Evolutionary conservation across 2,888 invertebrate genomes (phyloP).

Genomic region (Rhynchonema sp.): DNA sequence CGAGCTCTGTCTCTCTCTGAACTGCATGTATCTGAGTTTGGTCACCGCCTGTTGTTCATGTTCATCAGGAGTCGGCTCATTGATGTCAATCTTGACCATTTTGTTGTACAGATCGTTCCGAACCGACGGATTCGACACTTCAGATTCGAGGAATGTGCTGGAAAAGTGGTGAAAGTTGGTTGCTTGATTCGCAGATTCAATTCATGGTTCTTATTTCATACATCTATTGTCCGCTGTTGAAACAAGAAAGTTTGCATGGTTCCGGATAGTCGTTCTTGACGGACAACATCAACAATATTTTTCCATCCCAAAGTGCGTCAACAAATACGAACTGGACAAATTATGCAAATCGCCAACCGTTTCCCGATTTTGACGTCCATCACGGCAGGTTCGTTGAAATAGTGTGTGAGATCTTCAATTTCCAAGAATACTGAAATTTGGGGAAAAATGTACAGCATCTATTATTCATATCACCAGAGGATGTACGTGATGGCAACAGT

Average conservation of each 20-base stretch:
- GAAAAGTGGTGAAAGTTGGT: no score
- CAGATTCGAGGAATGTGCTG: constrained; percentile 72
- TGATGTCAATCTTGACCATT: constrained; percentile 74
- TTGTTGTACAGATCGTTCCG: constrained; percentile 76
- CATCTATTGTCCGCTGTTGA: no score
- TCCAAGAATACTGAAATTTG: constrained; percentile 53
- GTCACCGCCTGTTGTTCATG: constrained; percentile 36
- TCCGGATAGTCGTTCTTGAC: no score
- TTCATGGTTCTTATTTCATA: no score
- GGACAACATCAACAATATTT: no score
- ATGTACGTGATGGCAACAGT: no score
- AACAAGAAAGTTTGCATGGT: no score
- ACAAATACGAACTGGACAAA: no score
- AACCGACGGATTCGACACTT: constrained; percentile 66
- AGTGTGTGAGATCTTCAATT: constrained; percentile 71
- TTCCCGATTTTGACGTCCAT: constrained; percentile 94
- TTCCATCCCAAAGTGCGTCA: no score
- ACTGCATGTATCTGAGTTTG: constrained; percentile 60
- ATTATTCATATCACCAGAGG: no score
- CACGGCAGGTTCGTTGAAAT: constrained; percentile 71
- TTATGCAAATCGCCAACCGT: not conserved
- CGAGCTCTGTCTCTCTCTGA: constrained; percentile 76
- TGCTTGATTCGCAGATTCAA: no score
- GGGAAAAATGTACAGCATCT: no score
- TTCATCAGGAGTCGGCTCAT: constrained; percentile 64